Conservation (phyloP, 2,113 vertebrate species). For the Sceloporus undulatus region DNA sequence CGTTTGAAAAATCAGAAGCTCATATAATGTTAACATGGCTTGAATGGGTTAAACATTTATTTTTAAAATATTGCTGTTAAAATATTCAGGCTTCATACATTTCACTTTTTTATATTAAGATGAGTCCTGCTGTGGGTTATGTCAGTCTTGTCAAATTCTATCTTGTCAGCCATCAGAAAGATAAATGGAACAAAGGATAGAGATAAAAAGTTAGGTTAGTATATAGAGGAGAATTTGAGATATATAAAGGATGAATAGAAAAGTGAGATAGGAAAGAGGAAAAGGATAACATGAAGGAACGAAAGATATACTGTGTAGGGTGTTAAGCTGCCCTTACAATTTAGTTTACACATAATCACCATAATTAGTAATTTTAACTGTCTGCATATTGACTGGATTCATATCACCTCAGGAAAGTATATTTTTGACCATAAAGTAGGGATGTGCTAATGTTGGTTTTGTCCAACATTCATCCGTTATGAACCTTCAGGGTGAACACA, state of each 20-base stretch:
- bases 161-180: conserved; percentile 70
- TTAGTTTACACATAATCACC: conserved; percentile 9
- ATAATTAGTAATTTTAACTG: conserved; percentile 5
- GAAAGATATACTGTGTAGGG: neutral
- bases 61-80: conserved; percentile 61
- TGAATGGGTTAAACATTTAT: conserved; percentile 38
- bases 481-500: neutral
- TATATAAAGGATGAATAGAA: conserved; percentile 42
- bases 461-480: neutral
- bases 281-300: conserved; percentile 10
- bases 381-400: conserved; percentile 1
- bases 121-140: conserved; percentile 61
- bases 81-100: conserved; percentile 58
- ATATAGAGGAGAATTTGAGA: conserved; percentile 50
- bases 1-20: neutral
- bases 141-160: conserved; percentile 68
- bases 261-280: conserved; percentile 41
- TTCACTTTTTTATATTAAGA: conserved; percentile 50
- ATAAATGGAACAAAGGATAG: conserved; percentile 65
- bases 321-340: conserved; percentile 23
- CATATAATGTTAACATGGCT: neutral
- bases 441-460: neutral
- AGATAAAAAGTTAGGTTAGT: conserved; percentile 64
- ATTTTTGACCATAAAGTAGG: neutral
- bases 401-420: neutral